A percentile compares a stretch with the other conserved stretches of the same genome.
Conservation (phyloP, 2,113 vertebrate genomes). For the Theropithecus gelada region DNA sequence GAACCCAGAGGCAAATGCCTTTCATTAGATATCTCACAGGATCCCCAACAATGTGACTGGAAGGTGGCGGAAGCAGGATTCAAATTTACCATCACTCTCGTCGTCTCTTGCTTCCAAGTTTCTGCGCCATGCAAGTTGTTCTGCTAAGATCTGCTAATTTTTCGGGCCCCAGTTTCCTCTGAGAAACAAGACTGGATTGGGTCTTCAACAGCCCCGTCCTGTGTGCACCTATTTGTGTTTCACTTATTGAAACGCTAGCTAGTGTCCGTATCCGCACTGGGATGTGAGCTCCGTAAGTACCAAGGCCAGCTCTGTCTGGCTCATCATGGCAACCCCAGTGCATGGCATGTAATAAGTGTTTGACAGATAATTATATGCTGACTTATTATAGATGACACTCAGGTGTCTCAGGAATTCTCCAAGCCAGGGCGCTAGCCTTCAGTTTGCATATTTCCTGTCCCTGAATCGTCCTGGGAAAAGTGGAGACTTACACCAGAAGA, state of each 20-base stretch:
- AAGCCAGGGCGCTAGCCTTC: neutral
- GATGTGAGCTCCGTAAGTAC: neutral
- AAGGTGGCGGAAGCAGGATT: neutral
- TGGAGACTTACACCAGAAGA: conserved; percentile 88
- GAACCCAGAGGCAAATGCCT: neutral
- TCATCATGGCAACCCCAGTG: neutral
- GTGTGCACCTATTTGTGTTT: neutral
- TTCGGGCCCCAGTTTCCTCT: neutral
- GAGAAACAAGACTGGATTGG: neutral
- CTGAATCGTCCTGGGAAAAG: neutral
- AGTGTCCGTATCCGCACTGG: neutral
- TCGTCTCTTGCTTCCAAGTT: neutral
- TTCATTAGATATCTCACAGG: neutral
- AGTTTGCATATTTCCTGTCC: neutral
- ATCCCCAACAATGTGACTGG: neutral
- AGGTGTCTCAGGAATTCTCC: neutral
- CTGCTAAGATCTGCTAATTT: neutral
- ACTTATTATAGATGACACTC: neutral
- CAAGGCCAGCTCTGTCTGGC: neutral
- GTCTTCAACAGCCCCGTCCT: neutral
- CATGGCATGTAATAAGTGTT: neutral
- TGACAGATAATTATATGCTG: neutral
- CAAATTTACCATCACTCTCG: neutral
- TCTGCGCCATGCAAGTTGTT: neutral
- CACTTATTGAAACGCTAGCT: neutral